A percentile compares a stretch with the other conserved stretches of the same genome.
phyloP scores from a whole-genome alignment of 2,797 vertebrate genomes.

The Lophotriccus pileatus region DNA sequence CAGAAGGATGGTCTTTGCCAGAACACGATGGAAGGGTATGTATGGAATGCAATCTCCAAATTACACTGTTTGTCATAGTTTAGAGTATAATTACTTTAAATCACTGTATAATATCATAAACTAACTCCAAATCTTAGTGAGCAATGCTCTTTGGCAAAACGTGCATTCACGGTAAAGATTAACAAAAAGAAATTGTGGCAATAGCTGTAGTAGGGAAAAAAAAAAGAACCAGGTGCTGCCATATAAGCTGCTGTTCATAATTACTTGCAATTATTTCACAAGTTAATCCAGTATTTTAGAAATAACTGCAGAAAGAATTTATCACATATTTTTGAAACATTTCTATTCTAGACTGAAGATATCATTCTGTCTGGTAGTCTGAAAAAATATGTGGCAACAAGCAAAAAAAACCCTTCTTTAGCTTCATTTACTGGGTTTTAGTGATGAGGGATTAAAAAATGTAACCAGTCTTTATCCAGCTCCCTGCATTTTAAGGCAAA shows the following conservation, averaged over 20 bases:
- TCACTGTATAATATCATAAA: neutral
- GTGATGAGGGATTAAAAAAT: neutral
- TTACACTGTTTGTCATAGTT: neutral
- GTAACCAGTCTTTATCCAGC: neutral
- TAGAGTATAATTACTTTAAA: slow-evolving; percentile 1
- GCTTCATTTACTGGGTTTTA: neutral
- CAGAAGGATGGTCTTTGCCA: neutral
- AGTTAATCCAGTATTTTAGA: neutral
- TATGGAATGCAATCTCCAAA: slow-evolving; percentile 20
- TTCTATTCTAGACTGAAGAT: neutral
- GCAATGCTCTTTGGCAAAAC: neutral
- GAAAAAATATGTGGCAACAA: neutral
- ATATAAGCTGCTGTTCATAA: neutral
- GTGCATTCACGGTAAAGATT: neutral
- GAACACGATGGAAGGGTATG: neutral
- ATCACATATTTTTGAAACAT: neutral
- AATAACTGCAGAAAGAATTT: neutral
- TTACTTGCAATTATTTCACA: neutral
- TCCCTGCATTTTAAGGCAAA: neutral
- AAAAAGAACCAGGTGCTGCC: neutral
- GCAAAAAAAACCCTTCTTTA: neutral
- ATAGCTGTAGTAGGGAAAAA: neutral
- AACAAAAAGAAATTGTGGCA: neutral
- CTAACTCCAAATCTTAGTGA: neutral
- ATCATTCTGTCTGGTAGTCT: neutral